These are phyloP conservation scores for Cirrhinus molitorella DNA, from an alignment of 2,797 vertebrate genomes.

Conservation along the genomic window DNA sequence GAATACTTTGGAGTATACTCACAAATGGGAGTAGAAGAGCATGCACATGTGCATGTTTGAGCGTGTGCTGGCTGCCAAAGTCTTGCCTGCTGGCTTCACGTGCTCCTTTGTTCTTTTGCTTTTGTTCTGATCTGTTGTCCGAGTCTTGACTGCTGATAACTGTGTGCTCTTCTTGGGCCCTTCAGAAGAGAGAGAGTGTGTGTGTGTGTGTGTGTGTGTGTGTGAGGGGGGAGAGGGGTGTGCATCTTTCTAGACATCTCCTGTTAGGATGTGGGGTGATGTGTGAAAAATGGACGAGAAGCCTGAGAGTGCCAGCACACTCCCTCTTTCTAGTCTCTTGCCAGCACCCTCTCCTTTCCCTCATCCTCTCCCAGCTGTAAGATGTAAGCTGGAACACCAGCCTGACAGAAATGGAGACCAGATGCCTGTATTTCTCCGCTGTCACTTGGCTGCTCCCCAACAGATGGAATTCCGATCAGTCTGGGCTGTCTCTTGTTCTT, in stretches of 20 bases:
- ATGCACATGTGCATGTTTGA: conserved; percentile 31
- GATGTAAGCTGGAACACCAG: conserved; percentile 88
- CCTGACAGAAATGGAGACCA: conserved; percentile 90
- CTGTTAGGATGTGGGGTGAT: conserved; percentile 24
- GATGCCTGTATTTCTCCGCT: conserved; percentile 89
- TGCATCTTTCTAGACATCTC: conserved; percentile 32
- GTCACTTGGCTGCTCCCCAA: conserved; percentile 89
- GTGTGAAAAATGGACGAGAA: conserved; percentile 31
- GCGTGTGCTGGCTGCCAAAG: conserved; percentile 10
- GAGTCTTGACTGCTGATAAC: conserved; percentile 26
- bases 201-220: background rate
- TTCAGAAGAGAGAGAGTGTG: conserved; percentile 27
- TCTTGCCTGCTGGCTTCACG: conserved; percentile 35
- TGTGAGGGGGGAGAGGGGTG: background rate
- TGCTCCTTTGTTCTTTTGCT: conserved; percentile 48
- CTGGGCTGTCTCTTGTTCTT: conserved; percentile 66
- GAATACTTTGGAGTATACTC: conserved; percentile 10
- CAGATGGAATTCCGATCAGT: conserved; percentile 99
- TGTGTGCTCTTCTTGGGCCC: conserved; percentile 2
- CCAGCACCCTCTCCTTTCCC: conserved; percentile 35
- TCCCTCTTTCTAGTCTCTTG: conserved; percentile 23
- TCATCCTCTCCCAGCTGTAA: conserved; percentile 78
- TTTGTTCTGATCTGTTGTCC: conserved; percentile 44
- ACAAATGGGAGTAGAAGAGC: conserved; percentile 29
- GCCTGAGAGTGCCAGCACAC: conserved; percentile 19